Conservation (phyloP, 2,113 vertebrate genomes). For the Eublepharis macularius region DNA sequence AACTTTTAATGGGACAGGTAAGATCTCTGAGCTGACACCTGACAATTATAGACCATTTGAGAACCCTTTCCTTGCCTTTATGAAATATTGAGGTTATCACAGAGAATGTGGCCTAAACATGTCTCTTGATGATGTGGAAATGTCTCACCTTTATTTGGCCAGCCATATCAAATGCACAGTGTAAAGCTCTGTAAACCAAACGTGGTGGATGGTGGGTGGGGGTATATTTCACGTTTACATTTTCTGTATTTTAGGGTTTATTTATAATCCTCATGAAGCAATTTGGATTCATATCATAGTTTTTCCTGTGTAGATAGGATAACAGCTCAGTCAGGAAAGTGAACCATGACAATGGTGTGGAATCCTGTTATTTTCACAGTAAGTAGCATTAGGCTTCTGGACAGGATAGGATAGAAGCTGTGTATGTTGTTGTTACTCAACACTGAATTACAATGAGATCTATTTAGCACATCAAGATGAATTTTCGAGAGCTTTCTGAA, state of each 20-base stretch:
- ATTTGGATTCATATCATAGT: background rate
- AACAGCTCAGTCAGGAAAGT: background rate
- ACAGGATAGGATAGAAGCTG: background rate
- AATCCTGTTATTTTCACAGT: background rate
- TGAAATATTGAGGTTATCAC: background rate
- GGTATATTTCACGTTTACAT: background rate
- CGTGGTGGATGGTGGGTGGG: no score
- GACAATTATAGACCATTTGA: background rate
- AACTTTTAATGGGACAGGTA: background rate
- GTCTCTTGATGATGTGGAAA: background rate
- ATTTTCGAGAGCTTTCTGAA: conserved; percentile 14
- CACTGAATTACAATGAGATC: conserved; percentile 1
- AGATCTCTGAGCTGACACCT: background rate
- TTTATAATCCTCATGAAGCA: background rate
- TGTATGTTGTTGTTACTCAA: background rate
- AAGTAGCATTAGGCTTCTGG: background rate
- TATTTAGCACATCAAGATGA: conserved; percentile 6
- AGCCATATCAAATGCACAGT: background rate
- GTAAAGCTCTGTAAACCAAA: background rate
- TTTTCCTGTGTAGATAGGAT: background rate
- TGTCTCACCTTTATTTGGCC: background rate
- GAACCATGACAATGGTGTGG: background rate
- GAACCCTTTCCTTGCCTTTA: background rate
- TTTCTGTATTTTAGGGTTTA: background rate
- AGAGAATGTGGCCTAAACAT: no score